A percentile compares a stretch with the other conserved stretches of the same genome.
These are phyloP conservation scores for Hoplostethus mediterraneus DNA, from an alignment of 2,797 vertebrate genomes.

Conservation along the genomic window DNA sequence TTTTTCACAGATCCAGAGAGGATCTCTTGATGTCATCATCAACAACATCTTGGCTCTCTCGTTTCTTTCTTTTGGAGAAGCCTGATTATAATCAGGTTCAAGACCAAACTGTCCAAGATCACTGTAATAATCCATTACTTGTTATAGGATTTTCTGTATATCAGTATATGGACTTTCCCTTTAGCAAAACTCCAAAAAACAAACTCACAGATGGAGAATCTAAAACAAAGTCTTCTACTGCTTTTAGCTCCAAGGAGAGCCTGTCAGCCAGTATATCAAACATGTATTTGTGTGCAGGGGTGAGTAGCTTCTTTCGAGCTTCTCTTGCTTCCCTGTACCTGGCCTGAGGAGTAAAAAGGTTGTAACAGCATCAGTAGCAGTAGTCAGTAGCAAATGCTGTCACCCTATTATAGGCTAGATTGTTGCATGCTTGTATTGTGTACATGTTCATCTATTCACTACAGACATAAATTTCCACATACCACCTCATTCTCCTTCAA, in stretches of 20 bases:
- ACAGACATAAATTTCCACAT: conserved; percentile 3
- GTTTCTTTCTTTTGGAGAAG: background rate
- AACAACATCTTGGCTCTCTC: background rate
- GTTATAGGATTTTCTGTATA: background rate
- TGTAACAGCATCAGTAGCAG: conserved; percentile 11
- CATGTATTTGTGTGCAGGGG: conserved; percentile 84
- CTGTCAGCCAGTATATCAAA: conserved; percentile 81
- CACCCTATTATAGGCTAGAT: background rate
- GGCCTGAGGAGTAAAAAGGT: conserved; percentile 67
- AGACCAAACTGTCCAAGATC: background rate
- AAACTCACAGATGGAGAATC: conserved; percentile 85
- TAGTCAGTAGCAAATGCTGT: background rate
- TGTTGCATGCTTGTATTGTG: background rate
- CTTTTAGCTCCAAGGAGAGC: conserved; percentile 72
- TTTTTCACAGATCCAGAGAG: no score
- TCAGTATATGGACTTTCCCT: no score
- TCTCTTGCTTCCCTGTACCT: conserved; percentile 83
- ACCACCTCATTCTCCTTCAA: conserved; percentile 8
- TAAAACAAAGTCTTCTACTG: conserved; percentile 86
- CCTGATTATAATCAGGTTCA: background rate
- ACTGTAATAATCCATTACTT: background rate
- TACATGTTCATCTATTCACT: conserved; percentile 23
- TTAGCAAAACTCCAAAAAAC: background rate
- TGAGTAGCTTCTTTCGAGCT: conserved; percentile 75
- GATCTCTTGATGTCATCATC: no score